Percentiles rank a stretch among this genome's conserved stretches.
Evolutionary conservation across 2,888 invertebrate species (phyloP).

Genomic region (Callyntrura sp.): DNA sequence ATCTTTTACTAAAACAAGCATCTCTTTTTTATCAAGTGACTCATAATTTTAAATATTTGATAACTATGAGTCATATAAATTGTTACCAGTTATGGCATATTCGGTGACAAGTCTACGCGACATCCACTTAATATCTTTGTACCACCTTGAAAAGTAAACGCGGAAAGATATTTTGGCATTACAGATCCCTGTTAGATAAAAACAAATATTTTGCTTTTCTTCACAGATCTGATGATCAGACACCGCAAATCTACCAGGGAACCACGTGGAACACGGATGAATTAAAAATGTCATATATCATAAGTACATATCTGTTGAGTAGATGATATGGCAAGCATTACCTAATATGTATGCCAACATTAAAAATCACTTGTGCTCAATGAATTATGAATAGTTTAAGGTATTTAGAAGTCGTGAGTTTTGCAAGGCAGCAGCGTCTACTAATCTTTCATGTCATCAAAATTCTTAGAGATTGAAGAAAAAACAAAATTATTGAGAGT

Average conservation of each 20-base stretch:
- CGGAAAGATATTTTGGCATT: too few species aligned
- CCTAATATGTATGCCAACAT: constrained; percentile 24
- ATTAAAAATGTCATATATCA: not conserved
- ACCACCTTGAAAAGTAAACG: too few species aligned
- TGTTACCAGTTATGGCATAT: not conserved
- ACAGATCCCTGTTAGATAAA: too few species aligned
- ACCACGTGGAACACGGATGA: constrained; percentile 1
- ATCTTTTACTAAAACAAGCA: too few species aligned
- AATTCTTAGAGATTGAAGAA: constrained; percentile 29
- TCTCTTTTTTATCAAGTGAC: too few species aligned
- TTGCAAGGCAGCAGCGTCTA: constrained; percentile 8
- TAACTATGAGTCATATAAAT: too few species aligned
- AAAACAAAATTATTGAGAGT: not conserved
- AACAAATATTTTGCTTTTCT: too few species aligned
- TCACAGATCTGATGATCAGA: not conserved
- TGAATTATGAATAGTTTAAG: not conserved
- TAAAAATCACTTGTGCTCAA: not conserved
- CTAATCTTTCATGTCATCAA: constrained; percentile 43
- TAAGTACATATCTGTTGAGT: not conserved
- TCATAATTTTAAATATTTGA: too few species aligned
- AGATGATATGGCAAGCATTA: not conserved
- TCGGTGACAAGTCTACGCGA: not conserved
- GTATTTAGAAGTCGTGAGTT: not conserved
- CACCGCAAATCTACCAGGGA: not conserved
- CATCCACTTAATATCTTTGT: too few species aligned